Conservation (phyloP, 2,113 vertebrate genomes). For the Catharus bicknelli region DNA sequence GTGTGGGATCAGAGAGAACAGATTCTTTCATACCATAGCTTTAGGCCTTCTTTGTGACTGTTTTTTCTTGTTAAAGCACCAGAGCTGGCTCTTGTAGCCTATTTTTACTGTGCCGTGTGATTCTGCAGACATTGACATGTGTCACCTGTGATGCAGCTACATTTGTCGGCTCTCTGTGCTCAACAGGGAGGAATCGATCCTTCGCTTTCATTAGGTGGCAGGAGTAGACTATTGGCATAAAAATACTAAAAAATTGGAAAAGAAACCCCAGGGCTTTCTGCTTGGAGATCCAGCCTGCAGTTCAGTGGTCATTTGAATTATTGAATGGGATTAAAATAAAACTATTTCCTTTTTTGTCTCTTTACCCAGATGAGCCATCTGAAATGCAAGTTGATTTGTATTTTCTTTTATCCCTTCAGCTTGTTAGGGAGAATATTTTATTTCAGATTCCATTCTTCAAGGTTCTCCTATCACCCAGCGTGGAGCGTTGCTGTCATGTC, state of each 20-base stretch:
- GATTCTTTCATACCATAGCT: constrained; percentile 61
- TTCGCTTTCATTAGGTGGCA: constrained; percentile 62
- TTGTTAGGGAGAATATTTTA: constrained; percentile 69
- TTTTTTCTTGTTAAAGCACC: constrained; percentile 64
- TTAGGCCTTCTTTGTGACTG: constrained; percentile 66
- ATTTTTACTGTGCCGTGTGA: constrained; percentile 63
- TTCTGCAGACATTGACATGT: constrained; percentile 64
- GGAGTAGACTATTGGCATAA: constrained; percentile 65
- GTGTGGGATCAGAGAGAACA: constrained; percentile 57
- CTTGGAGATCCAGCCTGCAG: constrained; percentile 44
- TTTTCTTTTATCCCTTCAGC: constrained; percentile 69
- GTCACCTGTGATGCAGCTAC: constrained; percentile 65
- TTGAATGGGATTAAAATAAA: constrained; percentile 72
- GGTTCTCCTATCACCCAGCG: constrained; percentile 58
- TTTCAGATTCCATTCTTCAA: constrained; percentile 68
- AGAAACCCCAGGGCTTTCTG: constrained; percentile 59
- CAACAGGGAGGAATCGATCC: constrained; percentile 66
- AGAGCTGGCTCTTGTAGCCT: constrained; percentile 44
- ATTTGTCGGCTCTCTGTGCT: constrained; percentile 57
- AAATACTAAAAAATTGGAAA: constrained; percentile 50
- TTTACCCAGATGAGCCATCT: constrained; percentile 61
- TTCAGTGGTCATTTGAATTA: constrained; percentile 75
- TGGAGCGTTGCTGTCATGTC: constrained; percentile 50
- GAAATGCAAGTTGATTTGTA: constrained; percentile 73
- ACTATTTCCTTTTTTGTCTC: constrained; percentile 57